Evolutionary conservation across 2,888 invertebrate species (phyloP).

Genomic region (Brachyptera risi): DNA sequence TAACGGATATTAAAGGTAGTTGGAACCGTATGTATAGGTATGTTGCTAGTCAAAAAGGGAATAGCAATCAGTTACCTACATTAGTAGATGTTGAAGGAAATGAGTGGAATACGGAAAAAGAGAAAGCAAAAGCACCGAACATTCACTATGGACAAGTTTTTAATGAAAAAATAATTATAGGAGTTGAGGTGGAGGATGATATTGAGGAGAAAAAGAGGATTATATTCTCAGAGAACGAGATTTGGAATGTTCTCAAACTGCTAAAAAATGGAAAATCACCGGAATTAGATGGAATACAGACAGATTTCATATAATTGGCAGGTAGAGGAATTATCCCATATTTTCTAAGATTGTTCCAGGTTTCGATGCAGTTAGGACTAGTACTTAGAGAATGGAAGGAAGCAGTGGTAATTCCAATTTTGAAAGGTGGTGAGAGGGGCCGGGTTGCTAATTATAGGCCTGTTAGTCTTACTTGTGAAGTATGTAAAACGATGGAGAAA

Average conservation of each 20-base stretch:
- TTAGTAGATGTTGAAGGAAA: background rate
- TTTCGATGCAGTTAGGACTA: background rate
- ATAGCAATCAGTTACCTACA: background rate
- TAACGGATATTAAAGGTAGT: background rate
- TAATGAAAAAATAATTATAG: background rate
- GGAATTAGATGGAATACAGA: background rate
- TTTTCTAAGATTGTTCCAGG: background rate
- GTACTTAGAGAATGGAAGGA: background rate
- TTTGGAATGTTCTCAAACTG: background rate
- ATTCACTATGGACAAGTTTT: background rate
- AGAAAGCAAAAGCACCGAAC: background rate
- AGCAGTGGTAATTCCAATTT: background rate
- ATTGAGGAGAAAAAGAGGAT: background rate
- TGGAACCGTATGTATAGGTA: background rate
- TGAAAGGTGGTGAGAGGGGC: background rate
- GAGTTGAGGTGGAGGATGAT: background rate
- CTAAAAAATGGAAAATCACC: background rate
- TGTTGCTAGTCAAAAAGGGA: background rate
- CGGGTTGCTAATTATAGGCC: background rate
- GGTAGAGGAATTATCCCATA: background rate
- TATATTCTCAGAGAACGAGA: background rate
- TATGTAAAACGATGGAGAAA: background rate
- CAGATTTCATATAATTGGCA: background rate
- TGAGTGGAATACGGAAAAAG: background rate
- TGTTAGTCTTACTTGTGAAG: background rate